Base-by-base conservation (phyloP, 2,888 invertebrate genomes). In the Smittia aterrima region DNA sequence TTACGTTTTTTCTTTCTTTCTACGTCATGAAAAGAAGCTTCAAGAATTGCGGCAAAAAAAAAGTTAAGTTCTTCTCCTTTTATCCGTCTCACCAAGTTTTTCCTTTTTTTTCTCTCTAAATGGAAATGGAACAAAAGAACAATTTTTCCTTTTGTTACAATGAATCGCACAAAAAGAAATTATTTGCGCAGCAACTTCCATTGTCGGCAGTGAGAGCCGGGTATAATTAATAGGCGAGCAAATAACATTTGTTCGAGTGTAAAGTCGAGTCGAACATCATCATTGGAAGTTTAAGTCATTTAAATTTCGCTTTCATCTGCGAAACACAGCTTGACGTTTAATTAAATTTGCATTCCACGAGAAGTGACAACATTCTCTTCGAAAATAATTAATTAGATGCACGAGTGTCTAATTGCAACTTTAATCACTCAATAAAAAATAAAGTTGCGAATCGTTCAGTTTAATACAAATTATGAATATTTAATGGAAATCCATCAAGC, bases 211-310 rank as follows among this genome's bases (percentile, higher is more conserved):
- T 11, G 47, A 47, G 16, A 6, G 47, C 47, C 16, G 32, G 32
- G 47, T 6, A 47, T 47, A 47, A 47, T 47, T 58, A 58, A 58
- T 22, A 58, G n/a, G n/a, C 4, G 58, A 6, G 58, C n/a, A n/a
- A n/a, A n/a, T n/a, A n/a, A 58, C 58, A 58, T 18, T 58, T 58
- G 58, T 58, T 22, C n/a, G 16, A 47, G 16, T 58, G 58, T 7
- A 18, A 58, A 58, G 20, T 58, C 47, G 11, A 47, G 4, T 47
- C 58, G 22, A 18, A 58, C 20, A 58, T 58, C 58, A 58, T 58
- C 22, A 58, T 20, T 58, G 58, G 58, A 22, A 22, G 18, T 18
- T 58, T 2, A 58, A 58, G 58, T 58, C 58, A 58, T 58, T 58
- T 58, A 58, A 58, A 20, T 4, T 58, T 22, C 58, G 22, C 18